Evolutionary conservation across 2,113 vertebrate genomes (phyloP).

Genomic region (Pollachius pollachius): DNA sequence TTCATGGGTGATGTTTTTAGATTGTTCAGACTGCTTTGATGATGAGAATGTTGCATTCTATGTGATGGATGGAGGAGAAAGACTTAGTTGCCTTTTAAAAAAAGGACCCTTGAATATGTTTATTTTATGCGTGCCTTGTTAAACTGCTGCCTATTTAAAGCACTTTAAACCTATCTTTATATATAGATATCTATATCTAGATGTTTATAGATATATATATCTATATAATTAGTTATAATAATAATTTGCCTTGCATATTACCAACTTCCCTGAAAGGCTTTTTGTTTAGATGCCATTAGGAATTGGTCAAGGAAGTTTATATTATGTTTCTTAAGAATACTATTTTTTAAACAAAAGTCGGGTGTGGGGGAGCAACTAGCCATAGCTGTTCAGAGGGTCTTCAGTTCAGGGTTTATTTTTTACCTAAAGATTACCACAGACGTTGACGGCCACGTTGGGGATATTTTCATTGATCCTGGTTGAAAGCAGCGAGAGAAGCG

Average conservation of each 20-base stretch:
- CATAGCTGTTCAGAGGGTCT: not conserved
- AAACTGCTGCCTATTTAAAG: constrained; percentile 68
- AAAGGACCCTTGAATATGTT: constrained; percentile 46
- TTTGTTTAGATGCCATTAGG: constrained; percentile 23
- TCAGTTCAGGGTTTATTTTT: no score
- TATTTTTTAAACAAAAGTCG: constrained; percentile 23
- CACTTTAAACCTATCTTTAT: constrained; percentile 65
- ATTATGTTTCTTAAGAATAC: constrained; percentile 25
- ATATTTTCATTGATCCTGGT: no score
- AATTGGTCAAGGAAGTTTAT: constrained; percentile 16
- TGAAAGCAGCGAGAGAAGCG: no score
- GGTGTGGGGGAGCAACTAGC: constrained; percentile 6
- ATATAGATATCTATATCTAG: constrained; percentile 20
- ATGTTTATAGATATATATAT: constrained; percentile 14
- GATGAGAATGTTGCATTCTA: constrained; percentile 34
- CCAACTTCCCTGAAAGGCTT: not conserved
- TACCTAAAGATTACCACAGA: no score
- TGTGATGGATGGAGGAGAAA: constrained; percentile 5
- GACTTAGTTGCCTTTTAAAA: constrained; percentile 46
- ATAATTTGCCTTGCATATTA: not conserved
- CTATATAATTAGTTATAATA: not conserved
- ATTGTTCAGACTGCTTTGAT: constrained; percentile 11
- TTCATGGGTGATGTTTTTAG: constrained; percentile 5
- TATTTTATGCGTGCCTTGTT: constrained; percentile 68
- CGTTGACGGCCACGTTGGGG: no score